These are phyloP conservation scores for Neolamprologus hecqui DNA, from an alignment of 2,113 vertebrate genomes.

Conservation along the genomic window DNA sequence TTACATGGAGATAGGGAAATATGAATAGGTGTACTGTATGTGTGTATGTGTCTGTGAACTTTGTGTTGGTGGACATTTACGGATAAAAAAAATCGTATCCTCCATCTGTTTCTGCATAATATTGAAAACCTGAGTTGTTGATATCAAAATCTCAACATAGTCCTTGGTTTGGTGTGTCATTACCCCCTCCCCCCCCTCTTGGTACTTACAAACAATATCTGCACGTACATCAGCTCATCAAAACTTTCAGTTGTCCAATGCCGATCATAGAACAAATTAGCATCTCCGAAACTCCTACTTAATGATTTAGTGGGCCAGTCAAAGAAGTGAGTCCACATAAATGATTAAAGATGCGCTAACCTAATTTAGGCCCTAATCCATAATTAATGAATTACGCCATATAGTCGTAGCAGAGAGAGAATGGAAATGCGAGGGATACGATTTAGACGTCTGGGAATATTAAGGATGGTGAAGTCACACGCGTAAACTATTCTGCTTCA, in stretches of 20 bases:
- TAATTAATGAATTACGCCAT: conserved; percentile 53
- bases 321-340: conserved; percentile 51
- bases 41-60: background rate
- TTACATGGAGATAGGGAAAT: background rate
- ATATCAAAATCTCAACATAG: background rate
- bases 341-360: conserved; percentile 60
- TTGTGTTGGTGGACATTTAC: background rate
- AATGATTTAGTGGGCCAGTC: conserved; percentile 52
- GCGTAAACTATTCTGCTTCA: background rate
- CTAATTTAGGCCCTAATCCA: conserved; percentile 53
- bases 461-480: background rate
- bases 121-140: background rate
- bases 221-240: background rate
- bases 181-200: background rate
- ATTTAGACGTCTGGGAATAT: background rate
- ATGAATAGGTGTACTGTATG: background rate
- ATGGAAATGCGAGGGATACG: background rate
- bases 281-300: conserved; percentile 46
- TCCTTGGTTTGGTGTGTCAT: background rate
- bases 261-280: conserved; percentile 32
- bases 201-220: background rate
- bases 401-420: conserved; percentile 10
- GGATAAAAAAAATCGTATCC: background rate
- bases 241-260: conserved; percentile 22
- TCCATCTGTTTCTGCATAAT: background rate